Evolutionary conservation across 2,888 invertebrate species (phyloP).

Genomic region (Heliconius charithonia): DNA sequence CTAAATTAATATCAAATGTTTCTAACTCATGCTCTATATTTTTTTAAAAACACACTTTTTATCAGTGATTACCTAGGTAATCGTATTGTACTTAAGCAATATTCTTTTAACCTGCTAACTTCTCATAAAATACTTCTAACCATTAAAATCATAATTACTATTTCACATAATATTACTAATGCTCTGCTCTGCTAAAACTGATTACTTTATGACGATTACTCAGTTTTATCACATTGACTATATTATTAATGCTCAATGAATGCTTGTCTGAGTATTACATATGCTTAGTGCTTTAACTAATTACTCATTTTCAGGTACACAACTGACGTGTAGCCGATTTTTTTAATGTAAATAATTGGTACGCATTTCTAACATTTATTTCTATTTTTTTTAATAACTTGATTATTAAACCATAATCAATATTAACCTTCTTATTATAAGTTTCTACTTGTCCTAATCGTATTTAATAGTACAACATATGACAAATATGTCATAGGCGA

Average conservation of each 20-base stretch:
- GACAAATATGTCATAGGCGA: too few relatives aligned
- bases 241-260: slow-evolving; percentile 32
- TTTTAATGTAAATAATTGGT: slow-evolving; percentile 47
- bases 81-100: neutral
- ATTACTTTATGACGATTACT: slow-evolving; percentile 3
- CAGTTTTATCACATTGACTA: slow-evolving; percentile 22
- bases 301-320: slow-evolving; percentile 67
- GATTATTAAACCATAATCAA: too few relatives aligned
- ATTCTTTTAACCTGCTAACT: neutral
- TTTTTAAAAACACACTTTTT: neutral
- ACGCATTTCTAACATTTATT: slow-evolving; percentile 40
- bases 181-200: slow-evolving; percentile 8
- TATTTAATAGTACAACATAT: too few relatives aligned
- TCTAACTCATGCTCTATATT: neutral
- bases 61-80: neutral
- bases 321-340: slow-evolving; percentile 67
- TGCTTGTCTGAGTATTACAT: neutral
- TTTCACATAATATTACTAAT: slow-evolving; percentile 4
- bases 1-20: neutral
- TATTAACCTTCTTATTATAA: too few relatives aligned
- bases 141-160: neutral
- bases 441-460: too few relatives aligned
- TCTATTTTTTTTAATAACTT: neutral
- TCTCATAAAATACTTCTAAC: neutral
- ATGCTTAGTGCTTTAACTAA: slow-evolving; percentile 17